phyloP scores from a whole-genome alignment of 2,797 vertebrate genomes.

The Mormyrops boulengeri region DNA sequence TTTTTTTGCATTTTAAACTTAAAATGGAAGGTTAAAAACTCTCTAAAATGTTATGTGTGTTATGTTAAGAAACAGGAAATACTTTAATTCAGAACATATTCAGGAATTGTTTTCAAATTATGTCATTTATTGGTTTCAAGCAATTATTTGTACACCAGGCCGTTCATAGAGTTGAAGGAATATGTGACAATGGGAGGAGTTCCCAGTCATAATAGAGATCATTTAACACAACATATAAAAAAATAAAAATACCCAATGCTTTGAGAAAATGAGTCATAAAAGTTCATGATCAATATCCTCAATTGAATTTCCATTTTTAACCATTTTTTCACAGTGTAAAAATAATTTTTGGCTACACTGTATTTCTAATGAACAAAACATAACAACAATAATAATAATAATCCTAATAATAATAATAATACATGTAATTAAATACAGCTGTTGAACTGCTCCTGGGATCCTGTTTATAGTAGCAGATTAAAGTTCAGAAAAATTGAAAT shows the following conservation, averaged over 20 bases:
- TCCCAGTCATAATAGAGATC: neutral
- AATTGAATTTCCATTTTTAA: neutral
- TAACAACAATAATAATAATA: neutral
- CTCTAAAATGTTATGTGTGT: neutral
- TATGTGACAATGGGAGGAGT: neutral
- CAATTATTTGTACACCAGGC: too few species aligned
- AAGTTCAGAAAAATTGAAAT: neutral
- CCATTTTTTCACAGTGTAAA: too few species aligned
- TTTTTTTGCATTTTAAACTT: too few species aligned
- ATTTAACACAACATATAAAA: neutral
- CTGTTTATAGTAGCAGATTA: neutral
- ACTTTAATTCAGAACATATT: too few species aligned
- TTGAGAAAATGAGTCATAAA: too few species aligned
- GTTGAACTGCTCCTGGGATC: neutral
- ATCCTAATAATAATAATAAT: neutral
- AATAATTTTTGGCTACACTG: too few species aligned
- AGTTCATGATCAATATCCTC: neutral
- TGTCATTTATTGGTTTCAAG: too few species aligned
- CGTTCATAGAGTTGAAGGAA: too few species aligned
- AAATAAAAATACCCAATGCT: neutral
- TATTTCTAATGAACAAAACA: neutral
- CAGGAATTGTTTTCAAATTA: too few species aligned
- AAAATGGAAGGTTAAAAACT: too few species aligned
- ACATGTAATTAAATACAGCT: neutral
- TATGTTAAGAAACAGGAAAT: too few species aligned